phyloP scores from a whole-genome alignment of 2,797 vertebrate species.

The Ctenopoma multispine region DNA sequence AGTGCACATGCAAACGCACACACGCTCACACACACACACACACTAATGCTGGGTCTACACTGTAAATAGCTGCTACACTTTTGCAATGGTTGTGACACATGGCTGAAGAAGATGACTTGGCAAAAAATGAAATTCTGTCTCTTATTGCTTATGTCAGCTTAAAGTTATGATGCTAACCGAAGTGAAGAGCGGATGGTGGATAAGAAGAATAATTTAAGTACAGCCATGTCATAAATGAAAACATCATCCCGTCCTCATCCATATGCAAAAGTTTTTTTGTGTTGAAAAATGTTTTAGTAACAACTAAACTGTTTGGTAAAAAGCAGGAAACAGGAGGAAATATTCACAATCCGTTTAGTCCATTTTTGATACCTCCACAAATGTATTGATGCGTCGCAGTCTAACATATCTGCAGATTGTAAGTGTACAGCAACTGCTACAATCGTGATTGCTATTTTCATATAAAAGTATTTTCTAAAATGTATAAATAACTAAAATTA shows the following conservation, averaged over 20 bases:
- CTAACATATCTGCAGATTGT: constrained; percentile 55
- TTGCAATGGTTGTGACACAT: constrained; percentile 44
- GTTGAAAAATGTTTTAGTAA: constrained; percentile 5
- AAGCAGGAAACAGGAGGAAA: constrained; percentile 30
- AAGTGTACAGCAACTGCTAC: constrained; percentile 75
- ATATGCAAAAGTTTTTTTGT: constrained; percentile 18
- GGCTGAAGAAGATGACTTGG: constrained; percentile 60
- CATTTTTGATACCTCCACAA: constrained; percentile 46
- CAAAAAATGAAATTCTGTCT: constrained; percentile 55
- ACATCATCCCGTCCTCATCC: constrained; percentile 21
- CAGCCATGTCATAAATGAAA: constrained; percentile 33
- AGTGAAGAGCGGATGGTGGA: constrained; percentile 42
- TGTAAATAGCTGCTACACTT: constrained; percentile 65
- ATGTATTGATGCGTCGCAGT: constrained; percentile 57
- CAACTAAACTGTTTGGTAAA: constrained; percentile 2
- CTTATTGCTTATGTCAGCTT: constrained; percentile 75
- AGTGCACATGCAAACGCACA: constrained; percentile 57
- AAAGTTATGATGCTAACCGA: constrained; percentile 55
- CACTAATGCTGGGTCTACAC: constrained; percentile 9
- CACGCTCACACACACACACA: constrained; percentile 14
- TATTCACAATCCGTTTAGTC: constrained; percentile 50
- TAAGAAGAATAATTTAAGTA: constrained; percentile 30
- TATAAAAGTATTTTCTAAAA: constrained; percentile 76
- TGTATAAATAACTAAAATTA: constrained; percentile 81
- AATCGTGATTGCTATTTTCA: constrained; percentile 73